These are phyloP conservation scores for Melanocharis versteri DNA, from an alignment of 2,113 vertebrate species.

Conservation along the genomic window DNA sequence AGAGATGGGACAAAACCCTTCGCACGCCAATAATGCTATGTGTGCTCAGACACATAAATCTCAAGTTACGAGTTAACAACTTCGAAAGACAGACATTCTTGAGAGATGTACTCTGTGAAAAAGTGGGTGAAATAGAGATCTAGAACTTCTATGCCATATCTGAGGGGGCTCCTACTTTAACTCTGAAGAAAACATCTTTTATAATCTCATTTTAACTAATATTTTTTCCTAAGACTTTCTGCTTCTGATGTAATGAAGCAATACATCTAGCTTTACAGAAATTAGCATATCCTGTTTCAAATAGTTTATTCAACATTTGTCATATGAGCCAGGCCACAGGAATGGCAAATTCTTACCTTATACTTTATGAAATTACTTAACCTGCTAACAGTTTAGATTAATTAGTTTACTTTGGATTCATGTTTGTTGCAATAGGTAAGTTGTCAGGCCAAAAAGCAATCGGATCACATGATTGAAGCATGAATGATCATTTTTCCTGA, in stretches of 20 bases:
- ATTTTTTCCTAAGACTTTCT: background rate
- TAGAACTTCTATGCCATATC: background rate
- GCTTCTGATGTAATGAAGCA: background rate
- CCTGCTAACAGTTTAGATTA: background rate
- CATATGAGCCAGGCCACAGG: background rate
- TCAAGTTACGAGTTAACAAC: background rate
- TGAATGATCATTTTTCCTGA: constrained; percentile 16
- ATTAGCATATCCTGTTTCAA: background rate
- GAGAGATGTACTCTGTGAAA: background rate
- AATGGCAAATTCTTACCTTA: background rate
- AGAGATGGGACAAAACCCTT: background rate
- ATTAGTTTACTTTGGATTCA: background rate
- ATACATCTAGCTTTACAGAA: background rate
- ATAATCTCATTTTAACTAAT: background rate
- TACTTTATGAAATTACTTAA: background rate
- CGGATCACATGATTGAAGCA: background rate
- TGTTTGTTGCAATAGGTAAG: background rate
- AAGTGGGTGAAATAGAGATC: background rate
- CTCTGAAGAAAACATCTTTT: background rate
- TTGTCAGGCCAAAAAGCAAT: background rate
- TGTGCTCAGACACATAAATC: background rate
- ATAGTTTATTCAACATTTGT: background rate
- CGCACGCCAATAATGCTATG: background rate
- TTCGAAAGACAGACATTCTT: background rate
- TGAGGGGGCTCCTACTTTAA: background rate